Percentiles rank a stretch among this genome's conserved stretches.
These are phyloP conservation scores for Glaucidium brasilianum DNA, from an alignment of 2,113 vertebrate species.

Conservation along the genomic window DNA sequence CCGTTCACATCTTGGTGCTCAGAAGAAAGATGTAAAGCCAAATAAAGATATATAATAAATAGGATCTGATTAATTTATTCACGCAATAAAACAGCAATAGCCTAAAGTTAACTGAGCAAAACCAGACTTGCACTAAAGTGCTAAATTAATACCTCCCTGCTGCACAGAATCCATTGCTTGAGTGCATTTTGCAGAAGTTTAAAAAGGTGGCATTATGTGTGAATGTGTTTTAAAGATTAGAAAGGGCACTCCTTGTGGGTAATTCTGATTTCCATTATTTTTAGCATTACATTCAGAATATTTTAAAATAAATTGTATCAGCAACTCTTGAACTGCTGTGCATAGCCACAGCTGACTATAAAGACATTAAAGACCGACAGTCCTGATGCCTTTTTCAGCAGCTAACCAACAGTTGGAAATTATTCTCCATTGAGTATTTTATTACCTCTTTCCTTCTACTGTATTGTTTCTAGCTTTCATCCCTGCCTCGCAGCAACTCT, in stretches of 20 bases:
- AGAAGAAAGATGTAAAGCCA: background rate
- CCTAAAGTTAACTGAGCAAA: slow-evolving; percentile 62
- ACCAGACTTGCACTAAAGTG: background rate
- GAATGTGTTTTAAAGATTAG: slow-evolving; percentile 15
- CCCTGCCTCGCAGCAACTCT: background rate
- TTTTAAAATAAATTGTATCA: background rate
- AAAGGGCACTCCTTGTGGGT: background rate
- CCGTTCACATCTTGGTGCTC: background rate
- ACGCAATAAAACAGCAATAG: slow-evolving; percentile 45
- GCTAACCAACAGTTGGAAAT: background rate
- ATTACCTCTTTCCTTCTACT: background rate
- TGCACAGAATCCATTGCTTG: background rate
- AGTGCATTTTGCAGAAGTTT: background rate
- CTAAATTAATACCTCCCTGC: slow-evolving; percentile 47
- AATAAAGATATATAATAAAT: slow-evolving; percentile 49
- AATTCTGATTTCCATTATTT: slow-evolving; percentile 24
- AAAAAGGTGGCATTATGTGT: background rate
- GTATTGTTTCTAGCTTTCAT: background rate
- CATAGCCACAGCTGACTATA: background rate
- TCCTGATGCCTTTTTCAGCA: background rate
- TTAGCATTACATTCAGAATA: background rate
- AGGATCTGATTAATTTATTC: slow-evolving; percentile 61
- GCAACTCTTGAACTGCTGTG: background rate
- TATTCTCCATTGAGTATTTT: background rate
- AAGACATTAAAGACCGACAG: background rate